Conservation (phyloP, 2,113 vertebrate genomes). For the Heterotilapia buettikoferi region DNA sequence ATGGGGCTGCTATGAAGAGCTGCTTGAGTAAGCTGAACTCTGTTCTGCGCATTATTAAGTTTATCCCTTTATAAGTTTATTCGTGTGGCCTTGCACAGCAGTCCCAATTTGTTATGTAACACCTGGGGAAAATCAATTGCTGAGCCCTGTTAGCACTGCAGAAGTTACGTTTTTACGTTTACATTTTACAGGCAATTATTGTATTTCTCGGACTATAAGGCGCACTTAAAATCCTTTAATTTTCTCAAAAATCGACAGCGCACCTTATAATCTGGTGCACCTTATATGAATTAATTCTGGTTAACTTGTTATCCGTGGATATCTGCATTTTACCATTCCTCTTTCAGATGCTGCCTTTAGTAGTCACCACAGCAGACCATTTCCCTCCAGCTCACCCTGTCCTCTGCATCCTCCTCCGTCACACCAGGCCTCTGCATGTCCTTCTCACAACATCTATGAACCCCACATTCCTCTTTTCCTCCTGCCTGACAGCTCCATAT, state of each 20-base stretch:
- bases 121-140: neutral
- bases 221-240: neutral
- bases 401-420: neutral
- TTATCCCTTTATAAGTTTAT: neutral
- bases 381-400: neutral
- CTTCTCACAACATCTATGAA: neutral
- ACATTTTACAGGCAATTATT: neutral
- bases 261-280: accelerated
- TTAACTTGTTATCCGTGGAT: neutral
- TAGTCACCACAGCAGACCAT: neutral
- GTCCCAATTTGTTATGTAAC: neutral
- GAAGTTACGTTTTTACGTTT: neutral
- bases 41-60: neutral
- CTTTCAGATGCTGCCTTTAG: neutral
- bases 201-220: neutral
- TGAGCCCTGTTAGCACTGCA: neutral
- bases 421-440: neutral
- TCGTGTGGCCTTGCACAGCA: neutral
- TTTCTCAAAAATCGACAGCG: neutral
- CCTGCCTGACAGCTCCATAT: neutral
- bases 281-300: neutral
- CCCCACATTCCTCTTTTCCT: neutral
- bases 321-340: neutral
- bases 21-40: neutral
- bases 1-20: neutral